Evolutionary conservation across 2,888 invertebrate genomes (phyloP), one percentile per base, ranked within the genome.

Genomic region (Pachymerium ferrugineum): DNA sequence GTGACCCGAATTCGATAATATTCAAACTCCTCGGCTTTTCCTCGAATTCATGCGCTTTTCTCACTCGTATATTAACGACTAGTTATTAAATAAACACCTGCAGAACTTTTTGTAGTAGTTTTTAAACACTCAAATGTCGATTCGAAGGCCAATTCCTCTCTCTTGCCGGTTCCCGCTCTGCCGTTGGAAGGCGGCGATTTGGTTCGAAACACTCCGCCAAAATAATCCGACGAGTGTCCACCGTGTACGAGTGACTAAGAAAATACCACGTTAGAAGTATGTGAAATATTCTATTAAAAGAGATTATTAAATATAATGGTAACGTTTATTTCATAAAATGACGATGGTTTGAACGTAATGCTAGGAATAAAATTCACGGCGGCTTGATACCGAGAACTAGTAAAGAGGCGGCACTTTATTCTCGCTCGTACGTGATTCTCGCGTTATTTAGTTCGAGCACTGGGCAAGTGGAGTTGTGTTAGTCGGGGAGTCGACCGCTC

Each of bases 381-480:
- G 62, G 6, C 10, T 28, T 25, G 62, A 62, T 62, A 62, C n/a
- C 38, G 74, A 69, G 38, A 12, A 33, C 28, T 29, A 35, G 70
- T 74, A 62, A 69, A 33, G 22, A 19, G 22, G 70, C 35, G 42
- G 42, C 29, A 33, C 42, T 70, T 70, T 62, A 73, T 74, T 83
- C 83, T 82, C 81, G 76, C 76, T 74, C 78, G 78, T 77, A 75
- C 75, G 77, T 76, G 77, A 77, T 76, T 77, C 77, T 77, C 81
- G 83, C 83, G 84, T 85, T 86, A 86, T 86, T 86, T 86, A 86
- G 86, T 86, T 86, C 85, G 85, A 85, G 86, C 85, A 86, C 86
- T 85, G 85, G 71, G 76, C 76, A 74, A 74, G 76, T 75, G 75
- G 76, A 76, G 77, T 77, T 77, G 76, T 74, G 76, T 77, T 77